Base-by-base conservation (phyloP, 1,140 invertebrate genomes). In the Zophobas morio region DNA sequence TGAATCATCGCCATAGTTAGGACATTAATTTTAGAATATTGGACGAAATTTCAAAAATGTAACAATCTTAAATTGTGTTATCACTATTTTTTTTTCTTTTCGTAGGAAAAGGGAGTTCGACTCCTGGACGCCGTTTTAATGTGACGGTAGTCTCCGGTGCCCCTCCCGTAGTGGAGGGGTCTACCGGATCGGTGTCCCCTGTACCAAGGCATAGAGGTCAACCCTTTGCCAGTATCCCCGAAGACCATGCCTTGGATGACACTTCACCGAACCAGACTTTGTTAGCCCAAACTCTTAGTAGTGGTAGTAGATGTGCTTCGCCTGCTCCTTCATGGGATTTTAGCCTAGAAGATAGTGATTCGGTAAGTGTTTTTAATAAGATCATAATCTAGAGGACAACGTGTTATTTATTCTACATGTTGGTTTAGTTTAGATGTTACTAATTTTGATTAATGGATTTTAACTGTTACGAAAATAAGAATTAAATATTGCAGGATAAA, bases 241-340 rank as follows among this genome's bases (percentile, higher is more conserved):
- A 86, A 78, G 85, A 85, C 79, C 84, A 84, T 76, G 82, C 84
- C 6, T 75, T 86, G 5, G 82, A 84, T 56, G 80, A 81, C 42
- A 74, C 70, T n/a, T 60, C 78, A 35, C 54, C 74, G 40, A 70
- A 56, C 20, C 76, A 81, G 60, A 79, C 73, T 56, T 70, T 72
- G 32, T 63, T 49, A 32, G 72, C 70, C 6, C 54, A 79, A 75
- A 79, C 70, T 60, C 39, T 71, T 20, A 75, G 46, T 20, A 56
- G 75, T 39, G 76, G 73, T 35, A 86, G 85, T 63, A 73, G 85
- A 35, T 79, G 80, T 20, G 78, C 81, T 4, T 84, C 84, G 0
- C 85, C 85, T 1, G 84, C 83, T 2, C 83, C 84, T 0, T 84
- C 82, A 5, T 86, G 85, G 85, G 85, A 86, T 76, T 86, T 86